Conservation (phyloP, 2,113 vertebrate genomes). For the human (Homo sapiens) region DNA sequence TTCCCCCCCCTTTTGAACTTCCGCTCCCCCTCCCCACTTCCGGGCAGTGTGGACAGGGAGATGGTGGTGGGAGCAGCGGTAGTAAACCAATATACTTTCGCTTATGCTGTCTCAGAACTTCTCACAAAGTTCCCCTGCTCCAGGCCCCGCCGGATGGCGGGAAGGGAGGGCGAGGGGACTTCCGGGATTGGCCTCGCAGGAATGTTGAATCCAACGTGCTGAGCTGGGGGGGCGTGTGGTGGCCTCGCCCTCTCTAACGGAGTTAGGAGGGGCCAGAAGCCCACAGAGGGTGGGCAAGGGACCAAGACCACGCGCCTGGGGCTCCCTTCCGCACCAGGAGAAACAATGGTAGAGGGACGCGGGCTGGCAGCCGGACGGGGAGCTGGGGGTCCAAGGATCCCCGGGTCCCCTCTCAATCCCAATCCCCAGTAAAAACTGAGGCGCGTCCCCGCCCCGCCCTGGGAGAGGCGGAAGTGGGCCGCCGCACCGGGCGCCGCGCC, state of each 20-base stretch:
- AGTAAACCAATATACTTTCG: not conserved
- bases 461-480: constrained; percentile 77
- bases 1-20: constrained; percentile 73
- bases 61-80: constrained; percentile 32
- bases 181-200: constrained; percentile 55
- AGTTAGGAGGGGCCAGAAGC: constrained; percentile 46
- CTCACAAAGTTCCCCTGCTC: constrained; percentile 62
- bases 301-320: not conserved
- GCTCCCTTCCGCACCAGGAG: not conserved
- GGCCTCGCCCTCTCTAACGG: constrained; percentile 53
- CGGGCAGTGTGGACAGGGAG: constrained; percentile 64
- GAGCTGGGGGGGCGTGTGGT: not conserved
- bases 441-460: constrained; percentile 70
- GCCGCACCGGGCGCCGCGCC: constrained; percentile 73
- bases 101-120: constrained; percentile 49
- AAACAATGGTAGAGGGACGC: constrained; percentile 61
- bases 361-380: not conserved
- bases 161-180: constrained; percentile 61
- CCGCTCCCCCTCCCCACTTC: constrained; percentile 77
- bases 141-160: constrained; percentile 42
- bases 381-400: not conserved
- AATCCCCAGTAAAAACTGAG: not conserved
- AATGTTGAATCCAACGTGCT: constrained; percentile 38
- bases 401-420: not conserved
- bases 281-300: not conserved